Conservation (phyloP, 2,888 invertebrate species). For the Tubulanus polymorphus region DNA sequence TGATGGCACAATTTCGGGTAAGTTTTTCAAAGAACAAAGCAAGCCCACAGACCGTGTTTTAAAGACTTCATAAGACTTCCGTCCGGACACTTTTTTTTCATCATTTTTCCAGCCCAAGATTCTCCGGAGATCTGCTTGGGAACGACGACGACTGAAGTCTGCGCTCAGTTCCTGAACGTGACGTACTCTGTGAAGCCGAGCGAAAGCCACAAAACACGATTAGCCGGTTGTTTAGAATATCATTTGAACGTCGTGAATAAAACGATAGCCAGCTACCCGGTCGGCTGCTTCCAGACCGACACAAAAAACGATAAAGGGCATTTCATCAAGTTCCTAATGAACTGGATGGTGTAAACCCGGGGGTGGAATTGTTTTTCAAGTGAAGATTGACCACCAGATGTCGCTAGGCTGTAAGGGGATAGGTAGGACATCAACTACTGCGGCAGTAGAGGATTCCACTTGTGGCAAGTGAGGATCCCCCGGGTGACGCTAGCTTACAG, state of each 20-base stretch:
- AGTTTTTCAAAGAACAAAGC: too few relatives aligned
- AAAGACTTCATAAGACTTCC: too few relatives aligned
- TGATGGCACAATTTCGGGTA: too few relatives aligned
- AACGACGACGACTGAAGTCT: neutral
- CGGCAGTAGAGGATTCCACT: too few relatives aligned
- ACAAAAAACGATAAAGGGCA: neutral
- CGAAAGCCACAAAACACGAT: neutral
- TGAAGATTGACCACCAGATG: too few relatives aligned
- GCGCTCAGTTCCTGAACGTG: neutral
- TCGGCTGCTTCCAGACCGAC: neutral
- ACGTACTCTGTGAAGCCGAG: neutral
- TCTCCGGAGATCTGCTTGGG: neutral
- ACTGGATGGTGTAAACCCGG: slow-evolving; percentile 1
- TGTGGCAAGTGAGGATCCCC: too few relatives aligned
- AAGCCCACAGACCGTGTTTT: too few relatives aligned
- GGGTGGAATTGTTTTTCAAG: too few relatives aligned
- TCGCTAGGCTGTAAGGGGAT: too few relatives aligned
- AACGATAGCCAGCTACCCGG: neutral
- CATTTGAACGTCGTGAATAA: neutral
- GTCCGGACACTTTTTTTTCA: too few relatives aligned
- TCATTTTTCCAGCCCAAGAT: neutral
- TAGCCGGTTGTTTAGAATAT: neutral
- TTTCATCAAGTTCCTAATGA: neutral
- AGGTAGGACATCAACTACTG: too few relatives aligned
- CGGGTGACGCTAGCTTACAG: too few relatives aligned